Percentiles rank a stretch among this genome's conserved stretches.
These are phyloP conservation scores for Betta splendens DNA, from an alignment of 2,797 vertebrate species.

Conservation along the genomic window DNA sequence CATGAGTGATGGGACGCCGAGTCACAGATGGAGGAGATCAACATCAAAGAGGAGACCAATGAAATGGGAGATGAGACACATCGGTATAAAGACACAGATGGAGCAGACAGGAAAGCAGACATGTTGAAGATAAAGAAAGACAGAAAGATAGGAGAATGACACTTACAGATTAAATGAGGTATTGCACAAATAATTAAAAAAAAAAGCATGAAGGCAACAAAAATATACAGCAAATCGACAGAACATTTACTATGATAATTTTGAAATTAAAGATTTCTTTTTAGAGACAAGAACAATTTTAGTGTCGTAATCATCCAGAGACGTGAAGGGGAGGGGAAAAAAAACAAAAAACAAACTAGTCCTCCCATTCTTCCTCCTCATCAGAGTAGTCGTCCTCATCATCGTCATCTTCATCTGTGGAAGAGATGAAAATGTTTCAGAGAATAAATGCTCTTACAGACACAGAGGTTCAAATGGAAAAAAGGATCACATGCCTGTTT, in stretches of 20 bases:
- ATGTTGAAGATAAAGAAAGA: conserved; percentile 20
- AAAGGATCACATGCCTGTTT: conserved; percentile 13
- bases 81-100: conserved; percentile 20
- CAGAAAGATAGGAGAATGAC: conserved; percentile 76
- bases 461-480: conserved; percentile 1
- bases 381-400: conserved; percentile 98
- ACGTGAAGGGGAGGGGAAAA: conserved; percentile 34
- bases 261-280: conserved; percentile 84
- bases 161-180: conserved; percentile 97
- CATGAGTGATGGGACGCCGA: conserved; percentile 33
- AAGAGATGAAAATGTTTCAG: conserved; percentile 24
- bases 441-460: background rate
- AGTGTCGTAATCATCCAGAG: conserved; percentile 87
- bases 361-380: conserved; percentile 98
- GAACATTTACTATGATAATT: conserved; percentile 94
- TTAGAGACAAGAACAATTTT: conserved; percentile 88
- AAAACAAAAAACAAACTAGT: conserved; percentile 81
- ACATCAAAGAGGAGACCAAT: conserved; percentile 18
- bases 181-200: conserved; percentile 98
- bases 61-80: conserved; percentile 36
- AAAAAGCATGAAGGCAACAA: conserved; percentile 90
- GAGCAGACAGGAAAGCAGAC: conserved; percentile 8
- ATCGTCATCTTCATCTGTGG: conserved; percentile 93
- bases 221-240: conserved; percentile 96
- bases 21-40: conserved; percentile 48